Evolutionary conservation across 2,888 invertebrate genomes (phyloP).

Genomic region (Aporophyla nigra): DNA sequence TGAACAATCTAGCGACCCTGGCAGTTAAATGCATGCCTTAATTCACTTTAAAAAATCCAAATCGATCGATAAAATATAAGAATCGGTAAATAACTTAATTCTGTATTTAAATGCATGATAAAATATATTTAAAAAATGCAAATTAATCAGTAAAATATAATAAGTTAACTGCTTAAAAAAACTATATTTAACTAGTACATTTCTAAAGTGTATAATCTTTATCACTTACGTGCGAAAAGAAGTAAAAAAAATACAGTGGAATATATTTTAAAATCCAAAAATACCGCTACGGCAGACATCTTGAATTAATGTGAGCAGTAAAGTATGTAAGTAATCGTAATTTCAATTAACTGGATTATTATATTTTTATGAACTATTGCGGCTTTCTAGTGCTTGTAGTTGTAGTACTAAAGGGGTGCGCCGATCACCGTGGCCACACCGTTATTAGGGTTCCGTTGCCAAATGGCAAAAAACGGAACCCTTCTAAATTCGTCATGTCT

Average conservation of each 20-base stretch:
- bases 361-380: neutral
- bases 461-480: too few relatives aligned
- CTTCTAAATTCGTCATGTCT: too few relatives aligned
- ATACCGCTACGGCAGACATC: neutral
- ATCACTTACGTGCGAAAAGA: constrained; percentile 26
- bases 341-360: neutral
- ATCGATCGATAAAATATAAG: neutral
- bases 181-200: too few relatives aligned
- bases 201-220: too few relatives aligned
- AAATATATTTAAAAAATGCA: neutral
- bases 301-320: constrained; percentile 4
- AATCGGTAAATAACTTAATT: neutral
- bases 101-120: too few relatives aligned
- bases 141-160: neutral
- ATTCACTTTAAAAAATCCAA: neutral
- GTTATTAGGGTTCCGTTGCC: too few relatives aligned
- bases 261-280: neutral
- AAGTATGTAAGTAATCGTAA: neutral
- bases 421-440: too few relatives aligned
- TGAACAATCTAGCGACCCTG: too few relatives aligned
- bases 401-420: too few relatives aligned
- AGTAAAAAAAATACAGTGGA: neutral
- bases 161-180: neutral
- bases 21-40: too few relatives aligned
- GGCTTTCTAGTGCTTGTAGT: neutral